Evolutionary conservation across 2,113 vertebrate genomes (phyloP).

Genomic region (Hypanus sabinus): DNA sequence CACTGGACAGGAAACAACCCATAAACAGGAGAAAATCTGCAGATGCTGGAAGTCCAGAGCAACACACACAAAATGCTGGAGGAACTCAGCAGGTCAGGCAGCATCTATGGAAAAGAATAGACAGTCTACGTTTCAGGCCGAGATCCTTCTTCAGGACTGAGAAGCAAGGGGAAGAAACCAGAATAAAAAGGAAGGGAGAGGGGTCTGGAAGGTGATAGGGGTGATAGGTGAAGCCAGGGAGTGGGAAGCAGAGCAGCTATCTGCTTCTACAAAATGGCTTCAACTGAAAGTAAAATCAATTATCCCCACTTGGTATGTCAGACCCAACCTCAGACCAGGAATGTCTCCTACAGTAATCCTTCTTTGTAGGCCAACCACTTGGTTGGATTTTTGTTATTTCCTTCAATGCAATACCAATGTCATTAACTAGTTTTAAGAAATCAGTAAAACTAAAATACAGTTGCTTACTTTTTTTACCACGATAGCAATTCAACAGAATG

Average conservation of each 20-base stretch:
- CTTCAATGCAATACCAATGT: not conserved
- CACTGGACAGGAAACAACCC: not conserved
- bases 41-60: too few relatives aligned
- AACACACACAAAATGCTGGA: too few relatives aligned
- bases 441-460: not conserved
- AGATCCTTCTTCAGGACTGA: too few relatives aligned
- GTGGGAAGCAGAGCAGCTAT: too few relatives aligned
- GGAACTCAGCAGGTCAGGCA: too few relatives aligned
- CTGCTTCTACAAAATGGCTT: not conserved
- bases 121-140: too few relatives aligned
- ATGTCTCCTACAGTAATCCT: not conserved
- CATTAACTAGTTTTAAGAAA: not conserved
- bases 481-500: not conserved
- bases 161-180: too few relatives aligned
- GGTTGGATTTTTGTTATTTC: not conserved
- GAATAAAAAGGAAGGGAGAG: too few relatives aligned
- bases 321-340: not conserved
- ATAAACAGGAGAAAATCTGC: too few relatives aligned
- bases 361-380: not conserved
- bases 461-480: constrained; percentile 4
- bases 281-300: not conserved
- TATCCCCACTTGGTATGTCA: not conserved
- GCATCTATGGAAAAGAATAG: too few relatives aligned
- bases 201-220: too few relatives aligned
- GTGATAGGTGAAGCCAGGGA: too few relatives aligned